These are phyloP conservation scores for Dufourea novaeangliae DNA, from an alignment of 1,140 invertebrate species.

Conservation along the genomic window DNA sequence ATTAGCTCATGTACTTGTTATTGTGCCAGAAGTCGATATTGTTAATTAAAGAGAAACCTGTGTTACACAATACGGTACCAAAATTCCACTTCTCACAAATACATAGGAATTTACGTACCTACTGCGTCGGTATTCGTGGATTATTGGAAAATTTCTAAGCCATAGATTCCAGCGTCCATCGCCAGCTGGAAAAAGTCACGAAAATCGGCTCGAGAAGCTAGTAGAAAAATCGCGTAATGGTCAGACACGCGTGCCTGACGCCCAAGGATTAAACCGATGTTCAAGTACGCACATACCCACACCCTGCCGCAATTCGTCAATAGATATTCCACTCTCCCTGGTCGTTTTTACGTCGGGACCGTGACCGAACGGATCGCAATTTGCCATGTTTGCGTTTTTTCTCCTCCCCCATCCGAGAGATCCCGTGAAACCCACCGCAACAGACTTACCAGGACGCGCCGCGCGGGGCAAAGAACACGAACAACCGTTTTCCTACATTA, in stretches of 20 bases:
- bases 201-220: neutral
- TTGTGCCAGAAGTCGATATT: too few species aligned
- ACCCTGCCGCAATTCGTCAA: neutral
- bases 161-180: too few species aligned
- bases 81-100: too few species aligned
- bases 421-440: constrained; percentile 1
- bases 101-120: too few species aligned
- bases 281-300: too few species aligned
- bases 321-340: neutral
- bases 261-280: too few species aligned
- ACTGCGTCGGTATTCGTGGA: too few species aligned
- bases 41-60: too few species aligned
- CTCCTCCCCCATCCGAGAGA: neutral
- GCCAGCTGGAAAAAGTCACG: too few species aligned
- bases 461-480: constrained; percentile 51
- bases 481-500: constrained; percentile 54
- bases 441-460: constrained; percentile 11
- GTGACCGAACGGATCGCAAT: constrained; percentile 12
- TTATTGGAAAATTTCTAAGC: too few species aligned
- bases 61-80: too few species aligned
- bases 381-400: constrained; percentile 27
- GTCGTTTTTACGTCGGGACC: neutral
- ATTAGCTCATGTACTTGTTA: too few species aligned
- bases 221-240: constrained; percentile 9
- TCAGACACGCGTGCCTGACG: neutral